Base-by-base conservation (phyloP, 2,888 invertebrate species). In the Idaea aversata region DNA sequence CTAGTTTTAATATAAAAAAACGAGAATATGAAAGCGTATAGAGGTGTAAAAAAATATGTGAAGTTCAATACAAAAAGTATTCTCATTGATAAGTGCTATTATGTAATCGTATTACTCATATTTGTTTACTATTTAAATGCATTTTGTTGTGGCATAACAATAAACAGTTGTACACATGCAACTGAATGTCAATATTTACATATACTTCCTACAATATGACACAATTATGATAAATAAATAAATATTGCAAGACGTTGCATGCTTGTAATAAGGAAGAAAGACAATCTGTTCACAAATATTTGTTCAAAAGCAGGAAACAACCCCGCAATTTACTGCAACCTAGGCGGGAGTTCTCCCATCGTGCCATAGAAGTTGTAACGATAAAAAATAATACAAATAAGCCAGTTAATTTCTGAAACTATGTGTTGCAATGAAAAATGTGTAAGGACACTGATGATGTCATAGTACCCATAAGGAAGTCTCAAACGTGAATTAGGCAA, bases 91-190 rank as follows among this genome's bases (percentile, higher is more conserved):
- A 74, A 74, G 66, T 70, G 60, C 67, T 70, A 69, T 72, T 72
- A 74, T 72, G 73, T 75, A 75, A 77, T 72, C 78, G 77, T 76
- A 80, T 87, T 85, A 87, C 80, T 84, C 82, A 85, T 83, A 79
- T 80, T 84, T 91, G 89, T 90, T 89, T 90, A 91, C 86, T 87
- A 89, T 84, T 84, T 78, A 83, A 47, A 81, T 86, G 83, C 81
- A 87, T 79, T 83, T 84, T 85, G 87, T 85, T 86, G 80, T 85
- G 79, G 83, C 84, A 85, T 81, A 84, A 85, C 80, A 85, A 83
- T 84, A 87, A 86, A 87, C 81, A 84, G 80, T 80, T 84, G 82
- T 80, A 85, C 77, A 77, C 77, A 72, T 75, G 69, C 72, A 77
- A 70, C 72, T 75, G 72, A 77, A 81, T 82, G 82, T 84, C 79